Evolutionary conservation across 2,113 vertebrate species (phyloP).

Genomic region (Arothron firmamentum): DNA sequence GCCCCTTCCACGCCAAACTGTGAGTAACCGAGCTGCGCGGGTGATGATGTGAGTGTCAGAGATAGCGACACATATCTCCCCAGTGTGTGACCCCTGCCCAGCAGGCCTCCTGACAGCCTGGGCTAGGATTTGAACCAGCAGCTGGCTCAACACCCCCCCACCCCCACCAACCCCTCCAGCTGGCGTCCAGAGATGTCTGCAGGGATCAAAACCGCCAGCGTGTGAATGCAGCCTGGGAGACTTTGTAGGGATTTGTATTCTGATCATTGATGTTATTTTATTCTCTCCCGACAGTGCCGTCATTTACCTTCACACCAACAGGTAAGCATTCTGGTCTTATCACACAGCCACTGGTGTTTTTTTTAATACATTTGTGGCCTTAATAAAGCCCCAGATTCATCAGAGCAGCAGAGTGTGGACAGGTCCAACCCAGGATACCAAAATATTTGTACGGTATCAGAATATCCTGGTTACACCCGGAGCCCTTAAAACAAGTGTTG

Average conservation of each 20-base stretch:
- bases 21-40: conserved; percentile 35
- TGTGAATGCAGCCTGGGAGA: conserved; percentile 31
- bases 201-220: conserved; percentile 7
- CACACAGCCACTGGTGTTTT: neutral
- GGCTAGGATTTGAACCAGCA: conserved; percentile 45
- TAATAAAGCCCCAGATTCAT: neutral
- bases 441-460: conserved; percentile 22
- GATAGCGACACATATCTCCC: conserved; percentile 32
- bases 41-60: conserved; percentile 44
- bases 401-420: neutral
- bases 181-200: conserved; percentile 18
- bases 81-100: conserved; percentile 38
- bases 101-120: conserved; percentile 40
- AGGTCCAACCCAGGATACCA: neutral
- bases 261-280: neutral
- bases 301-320: conserved; percentile 99
- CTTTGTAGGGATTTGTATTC: conserved; percentile 6
- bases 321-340: conserved; percentile 74
- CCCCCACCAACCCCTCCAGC: conserved; percentile 6
- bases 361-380: neutral
- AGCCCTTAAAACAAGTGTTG: conserved; percentile 45
- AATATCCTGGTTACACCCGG: conserved; percentile 12
- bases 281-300: conserved; percentile 86
- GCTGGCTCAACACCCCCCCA: conserved; percentile 36
- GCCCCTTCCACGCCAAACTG: conserved; percentile 9